A percentile compares a stretch with the other conserved stretches of the same genome.
Evolutionary conservation across 2,113 vertebrate species (phyloP).

Genomic region (Pangasianodon hypophthalmus): DNA sequence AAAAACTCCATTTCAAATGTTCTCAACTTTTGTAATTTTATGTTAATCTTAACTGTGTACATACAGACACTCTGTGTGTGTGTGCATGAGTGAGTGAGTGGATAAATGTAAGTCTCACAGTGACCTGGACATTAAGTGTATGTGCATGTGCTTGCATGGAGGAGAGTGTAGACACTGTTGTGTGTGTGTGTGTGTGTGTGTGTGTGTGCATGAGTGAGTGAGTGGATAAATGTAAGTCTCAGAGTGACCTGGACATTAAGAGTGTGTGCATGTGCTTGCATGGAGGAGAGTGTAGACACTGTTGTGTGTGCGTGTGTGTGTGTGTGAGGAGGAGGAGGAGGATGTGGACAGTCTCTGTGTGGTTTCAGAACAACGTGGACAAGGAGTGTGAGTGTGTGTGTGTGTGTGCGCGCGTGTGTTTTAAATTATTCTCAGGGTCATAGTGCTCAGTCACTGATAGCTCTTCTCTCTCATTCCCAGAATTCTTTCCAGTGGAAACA

Average conservation of each 20-base stretch:
- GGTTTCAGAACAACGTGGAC: not conserved
- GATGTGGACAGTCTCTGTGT: not conserved
- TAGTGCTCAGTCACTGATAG: slow-evolving; percentile 75
- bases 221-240: not conserved
- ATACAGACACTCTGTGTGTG: not conserved
- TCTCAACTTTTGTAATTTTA: not conserved
- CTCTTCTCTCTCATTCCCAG: slow-evolving; percentile 77
- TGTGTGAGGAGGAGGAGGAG: not conserved
- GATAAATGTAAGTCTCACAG: not conserved
- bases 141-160: not conserved
- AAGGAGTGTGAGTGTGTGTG: slow-evolving; percentile 36
- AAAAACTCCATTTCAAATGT: not conserved
- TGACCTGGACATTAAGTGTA: not conserved
- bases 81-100: not conserved
- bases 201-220: not conserved
- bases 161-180: not conserved
- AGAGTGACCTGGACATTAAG: not conserved
- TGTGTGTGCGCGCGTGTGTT: slow-evolving; percentile 43
- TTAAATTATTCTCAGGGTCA: slow-evolving; percentile 68
- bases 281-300: not conserved
- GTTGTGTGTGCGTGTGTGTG: too few species aligned
- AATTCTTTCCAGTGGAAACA: slow-evolving; percentile 83
- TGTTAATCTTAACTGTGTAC: not conserved
- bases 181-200: not conserved
- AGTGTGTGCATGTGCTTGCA: not conserved